Percentiles rank a stretch among this genome's conserved stretches.
Evolutionary conservation across 2,888 invertebrate genomes (phyloP).

Genomic region (Danaus chrysippus): DNA sequence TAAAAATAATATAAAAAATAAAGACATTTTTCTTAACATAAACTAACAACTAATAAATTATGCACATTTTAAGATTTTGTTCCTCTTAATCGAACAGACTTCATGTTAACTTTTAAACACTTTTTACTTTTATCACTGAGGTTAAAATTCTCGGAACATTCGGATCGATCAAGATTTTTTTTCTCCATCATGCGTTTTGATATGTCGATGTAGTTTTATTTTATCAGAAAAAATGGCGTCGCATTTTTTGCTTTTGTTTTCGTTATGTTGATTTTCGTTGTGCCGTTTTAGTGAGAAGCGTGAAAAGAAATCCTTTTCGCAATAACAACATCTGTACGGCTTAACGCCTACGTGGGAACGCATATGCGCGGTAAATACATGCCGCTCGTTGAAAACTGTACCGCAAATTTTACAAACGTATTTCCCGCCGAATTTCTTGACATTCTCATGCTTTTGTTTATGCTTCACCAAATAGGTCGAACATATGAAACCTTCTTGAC

Average conservation of each 20-base stretch:
- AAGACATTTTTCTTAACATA: too few relatives aligned
- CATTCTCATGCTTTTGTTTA: constrained; percentile 7
- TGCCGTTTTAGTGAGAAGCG: constrained; percentile 35
- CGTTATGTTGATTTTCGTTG: constrained; percentile 23
- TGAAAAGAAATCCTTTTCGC: constrained; percentile 30
- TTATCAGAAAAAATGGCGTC: constrained; percentile 25
- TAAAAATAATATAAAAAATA: too few relatives aligned
- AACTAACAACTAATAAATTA: too few relatives aligned
- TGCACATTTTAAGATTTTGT: too few relatives aligned
- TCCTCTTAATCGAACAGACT: too few relatives aligned
- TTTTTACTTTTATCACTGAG: too few relatives aligned
- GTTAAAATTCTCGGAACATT: too few relatives aligned
- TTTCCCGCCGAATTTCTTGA: constrained; percentile 8
- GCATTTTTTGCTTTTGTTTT: constrained; percentile 30
- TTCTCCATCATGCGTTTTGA: constrained; percentile 18
- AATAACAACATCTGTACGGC: constrained; percentile 29
- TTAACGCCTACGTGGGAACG: constrained; percentile 19
- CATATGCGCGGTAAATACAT: constrained; percentile 19
- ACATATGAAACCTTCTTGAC: constrained; percentile 18
- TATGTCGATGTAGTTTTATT: constrained; percentile 23
- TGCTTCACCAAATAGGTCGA: constrained; percentile 10
- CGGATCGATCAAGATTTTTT: background rate
- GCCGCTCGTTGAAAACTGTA: constrained; percentile 11
- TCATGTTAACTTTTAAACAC: too few relatives aligned
- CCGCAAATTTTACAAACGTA: constrained; percentile 32